Percentiles rank a stretch among this genome's conserved stretches.
Conservation (phyloP, 2,113 vertebrate species). For the Pachyramphus minor region DNA sequence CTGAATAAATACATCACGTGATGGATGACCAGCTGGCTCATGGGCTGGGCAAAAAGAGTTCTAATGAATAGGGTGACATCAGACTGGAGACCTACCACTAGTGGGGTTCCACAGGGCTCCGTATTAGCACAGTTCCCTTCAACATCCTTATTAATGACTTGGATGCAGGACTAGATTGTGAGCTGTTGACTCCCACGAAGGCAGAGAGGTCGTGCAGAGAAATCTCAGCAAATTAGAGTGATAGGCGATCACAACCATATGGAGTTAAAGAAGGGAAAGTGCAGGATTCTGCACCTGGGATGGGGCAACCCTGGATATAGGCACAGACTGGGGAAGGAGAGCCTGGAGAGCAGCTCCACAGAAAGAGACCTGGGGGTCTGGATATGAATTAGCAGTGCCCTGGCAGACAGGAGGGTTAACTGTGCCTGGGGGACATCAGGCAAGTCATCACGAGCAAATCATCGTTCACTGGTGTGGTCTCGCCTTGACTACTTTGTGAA, state of each 20-base stretch:
- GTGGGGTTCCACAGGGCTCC: background rate
- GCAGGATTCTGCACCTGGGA: background rate
- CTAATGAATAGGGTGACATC: background rate
- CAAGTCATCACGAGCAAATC: fast-evolving
- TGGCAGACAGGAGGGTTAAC: background rate
- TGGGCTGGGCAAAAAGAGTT: background rate
- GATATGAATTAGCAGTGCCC: background rate
- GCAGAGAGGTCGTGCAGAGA: background rate
- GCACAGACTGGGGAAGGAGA: background rate
- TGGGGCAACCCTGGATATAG: background rate
- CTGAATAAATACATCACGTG: background rate
- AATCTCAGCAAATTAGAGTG: background rate
- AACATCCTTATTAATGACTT: background rate
- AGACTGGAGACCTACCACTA: too few species aligned
- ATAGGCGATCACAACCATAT: background rate
- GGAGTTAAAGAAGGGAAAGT: background rate
- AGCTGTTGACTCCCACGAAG: background rate
- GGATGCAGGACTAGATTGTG: background rate
- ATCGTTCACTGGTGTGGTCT: fast-evolving
- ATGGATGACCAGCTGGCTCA: background rate
- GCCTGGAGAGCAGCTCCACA: background rate
- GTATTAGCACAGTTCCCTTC: background rate
- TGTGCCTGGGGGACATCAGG: fast-evolving
- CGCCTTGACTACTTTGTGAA: background rate
- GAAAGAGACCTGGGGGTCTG: background rate